These are phyloP conservation scores for Cricetomys ansorgei DNA, from an alignment of 2,113 vertebrate genomes.

Conservation along the genomic window DNA sequence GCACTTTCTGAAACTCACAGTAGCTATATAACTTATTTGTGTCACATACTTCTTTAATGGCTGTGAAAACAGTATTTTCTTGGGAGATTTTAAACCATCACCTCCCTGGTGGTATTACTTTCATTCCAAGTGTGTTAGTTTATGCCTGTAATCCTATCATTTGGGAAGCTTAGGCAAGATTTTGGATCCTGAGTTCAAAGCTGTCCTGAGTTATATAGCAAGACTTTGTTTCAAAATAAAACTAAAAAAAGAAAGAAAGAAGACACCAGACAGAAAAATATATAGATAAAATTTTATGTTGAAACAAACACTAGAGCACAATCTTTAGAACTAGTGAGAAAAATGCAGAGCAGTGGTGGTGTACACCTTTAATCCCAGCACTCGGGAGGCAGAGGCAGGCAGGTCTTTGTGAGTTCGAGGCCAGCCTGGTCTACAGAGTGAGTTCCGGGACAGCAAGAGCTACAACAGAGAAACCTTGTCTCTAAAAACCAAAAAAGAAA, in stretches of 20 bases:
- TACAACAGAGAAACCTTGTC: no score
- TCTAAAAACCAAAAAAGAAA: no score
- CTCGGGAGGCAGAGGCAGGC: no score
- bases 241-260: not conserved
- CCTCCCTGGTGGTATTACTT: not conserved
- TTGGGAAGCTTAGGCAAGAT: not conserved
- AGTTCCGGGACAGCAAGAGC: no score
- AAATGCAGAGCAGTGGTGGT: no score
- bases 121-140: not conserved
- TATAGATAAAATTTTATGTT: not conserved
- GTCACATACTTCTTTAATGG: not conserved
- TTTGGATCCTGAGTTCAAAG: not conserved
- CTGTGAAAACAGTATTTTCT: not conserved
- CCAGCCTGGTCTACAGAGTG: no score
- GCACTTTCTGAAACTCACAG: fast-evolving
- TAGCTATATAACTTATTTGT: not conserved
- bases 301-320: not conserved
- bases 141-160: not conserved
- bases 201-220: not conserved
- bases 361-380: no score
- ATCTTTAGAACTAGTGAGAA: not conserved
- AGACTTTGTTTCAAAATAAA: not conserved
- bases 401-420: no score
- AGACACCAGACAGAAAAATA: not conserved
- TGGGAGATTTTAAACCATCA: not conserved